A percentile compares a stretch with the other conserved stretches of the same genome.
These are phyloP conservation scores for Ivindomyrus marchei DNA, from an alignment of 2,113 vertebrate genomes.

Conservation along the genomic window DNA sequence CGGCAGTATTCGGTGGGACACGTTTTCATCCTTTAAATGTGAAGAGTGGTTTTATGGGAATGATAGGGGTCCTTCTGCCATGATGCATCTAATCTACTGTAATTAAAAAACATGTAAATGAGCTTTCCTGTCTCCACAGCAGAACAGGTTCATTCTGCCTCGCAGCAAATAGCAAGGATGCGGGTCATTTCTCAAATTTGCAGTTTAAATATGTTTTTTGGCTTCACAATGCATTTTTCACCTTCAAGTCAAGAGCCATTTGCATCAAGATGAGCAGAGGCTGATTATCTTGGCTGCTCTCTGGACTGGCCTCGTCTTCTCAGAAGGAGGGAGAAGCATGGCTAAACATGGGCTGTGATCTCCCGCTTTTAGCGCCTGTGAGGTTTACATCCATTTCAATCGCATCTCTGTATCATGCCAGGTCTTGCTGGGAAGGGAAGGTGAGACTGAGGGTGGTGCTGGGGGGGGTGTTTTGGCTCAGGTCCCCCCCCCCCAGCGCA, in stretches of 20 bases:
- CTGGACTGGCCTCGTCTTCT: not conserved
- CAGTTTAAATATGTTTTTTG: slow-evolving; percentile 21
- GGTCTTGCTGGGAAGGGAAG: not conserved
- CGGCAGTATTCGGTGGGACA: not conserved
- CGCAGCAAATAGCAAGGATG: not conserved
- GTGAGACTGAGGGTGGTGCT: not conserved
- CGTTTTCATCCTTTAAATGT: not conserved
- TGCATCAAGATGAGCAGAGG: not conserved
- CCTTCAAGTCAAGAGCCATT: not conserved
- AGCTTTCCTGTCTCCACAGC: not conserved
- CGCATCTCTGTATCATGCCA: not conserved
- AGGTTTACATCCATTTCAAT: not conserved
- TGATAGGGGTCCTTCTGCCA: not conserved
- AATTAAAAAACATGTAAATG: not conserved
- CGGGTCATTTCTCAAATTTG: not conserved
- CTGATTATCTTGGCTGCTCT: not conserved
- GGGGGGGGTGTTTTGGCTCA: not conserved
- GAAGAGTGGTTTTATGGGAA: not conserved
- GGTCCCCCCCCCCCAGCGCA: not conserved
- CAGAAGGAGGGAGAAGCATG: not conserved
- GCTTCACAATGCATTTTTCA: slow-evolving; percentile 16
- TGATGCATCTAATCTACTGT: not conserved
- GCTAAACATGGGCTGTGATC: not conserved
- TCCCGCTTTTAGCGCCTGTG: not conserved
- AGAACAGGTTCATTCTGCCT: not conserved